Evolutionary conservation across 2,797 vertebrate species (phyloP), one percentile per base, ranked within the genome.

Genomic region (Enteromius treurensis): DNA sequence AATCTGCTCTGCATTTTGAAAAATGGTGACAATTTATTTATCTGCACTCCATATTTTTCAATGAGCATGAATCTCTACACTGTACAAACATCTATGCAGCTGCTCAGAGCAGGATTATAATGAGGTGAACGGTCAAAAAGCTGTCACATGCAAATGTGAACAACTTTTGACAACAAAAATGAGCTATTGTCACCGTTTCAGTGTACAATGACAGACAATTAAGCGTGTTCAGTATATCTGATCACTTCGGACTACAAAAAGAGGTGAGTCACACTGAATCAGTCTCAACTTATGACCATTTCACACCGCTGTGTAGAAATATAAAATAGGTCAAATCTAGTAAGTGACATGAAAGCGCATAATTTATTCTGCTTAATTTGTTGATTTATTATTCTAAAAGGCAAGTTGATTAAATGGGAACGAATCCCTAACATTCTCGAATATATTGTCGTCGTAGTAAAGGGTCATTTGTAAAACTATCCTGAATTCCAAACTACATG

Each of bases 71-170:
- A 37, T 75, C 49, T 34, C 5, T 26, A 55, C 9, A 55, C 23
- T 62, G 19, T 6, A 19, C 67, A 45, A 45, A n/a, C 6, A 55
- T 69, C 37, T 29, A 40, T 58, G 34, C 11, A 29, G 29, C 13
- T 80, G 51, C 65, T 58, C 67, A 70, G 19, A 58, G 19, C 9
- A 53, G 26, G n/a, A 29, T 42, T 58, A 8, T 37, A 40, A 67
- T 49, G 3, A 68, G n/a, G 64, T 69, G 51, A 23, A 81, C 64
- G 69, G 40, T 81, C 40, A 81, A 79, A 37, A 40, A 58, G 34
- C 67, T 32, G 51, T 69, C 67, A 60, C 60, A 17, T 21, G 15
- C 32, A 5, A 26, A 40, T 40, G 8, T 55, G 37, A 40, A 26
- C 34, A 55, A 58, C 32, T 29, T 32, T 32, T 47, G 40, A 79